A percentile compares a stretch with the other conserved stretches of the same genome.
Conservation (phyloP, 2,888 invertebrate species). For the Scrobipalpa costella region DNA sequence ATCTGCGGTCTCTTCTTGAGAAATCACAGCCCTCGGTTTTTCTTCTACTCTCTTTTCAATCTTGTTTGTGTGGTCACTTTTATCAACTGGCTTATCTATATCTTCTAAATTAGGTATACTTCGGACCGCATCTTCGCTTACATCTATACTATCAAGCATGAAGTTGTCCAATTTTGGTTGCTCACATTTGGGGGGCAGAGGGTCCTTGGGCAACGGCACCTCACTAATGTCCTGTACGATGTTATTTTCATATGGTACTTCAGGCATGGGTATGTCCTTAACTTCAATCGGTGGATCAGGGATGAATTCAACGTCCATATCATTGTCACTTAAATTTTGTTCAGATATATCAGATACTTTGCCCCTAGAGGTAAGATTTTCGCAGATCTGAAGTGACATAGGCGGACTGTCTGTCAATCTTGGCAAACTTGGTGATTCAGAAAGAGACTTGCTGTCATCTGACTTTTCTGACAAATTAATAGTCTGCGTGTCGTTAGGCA, state of each 20-base stretch:
- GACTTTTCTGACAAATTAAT: conserved; percentile 49
- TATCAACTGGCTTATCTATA: conserved; percentile 53
- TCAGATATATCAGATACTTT: conserved; percentile 36
- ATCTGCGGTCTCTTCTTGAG: conserved; percentile 95
- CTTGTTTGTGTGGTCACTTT: conserved; percentile 41
- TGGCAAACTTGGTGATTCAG: conserved; percentile 83
- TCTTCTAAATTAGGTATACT: conserved; percentile 85
- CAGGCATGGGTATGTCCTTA: conserved; percentile 70
- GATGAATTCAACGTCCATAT: conserved; percentile 47
- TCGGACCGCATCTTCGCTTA: conserved; percentile 90
- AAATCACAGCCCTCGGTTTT: conserved; percentile 90
- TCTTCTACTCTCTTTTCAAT: conserved; percentile 84
- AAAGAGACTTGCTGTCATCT: conserved; percentile 59
- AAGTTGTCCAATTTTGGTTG: conserved; percentile 77
- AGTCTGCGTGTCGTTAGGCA: conserved; percentile 60
- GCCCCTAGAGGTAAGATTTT: neutral
- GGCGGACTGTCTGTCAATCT: conserved; percentile 84
- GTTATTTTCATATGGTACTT: conserved; percentile 54
- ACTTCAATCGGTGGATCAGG: conserved; percentile 60
- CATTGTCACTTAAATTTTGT: no score
- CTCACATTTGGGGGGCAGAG: conserved; percentile 52
- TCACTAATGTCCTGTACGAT: conserved; percentile 66
- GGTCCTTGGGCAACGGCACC: conserved; percentile 70
- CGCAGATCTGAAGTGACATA: conserved; percentile 29
- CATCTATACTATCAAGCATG: conserved; percentile 61